A percentile compares a stretch with the other conserved stretches of the same genome.
Conservation (phyloP, 2,888 invertebrate genomes). For the Tinea pellionella region DNA sequence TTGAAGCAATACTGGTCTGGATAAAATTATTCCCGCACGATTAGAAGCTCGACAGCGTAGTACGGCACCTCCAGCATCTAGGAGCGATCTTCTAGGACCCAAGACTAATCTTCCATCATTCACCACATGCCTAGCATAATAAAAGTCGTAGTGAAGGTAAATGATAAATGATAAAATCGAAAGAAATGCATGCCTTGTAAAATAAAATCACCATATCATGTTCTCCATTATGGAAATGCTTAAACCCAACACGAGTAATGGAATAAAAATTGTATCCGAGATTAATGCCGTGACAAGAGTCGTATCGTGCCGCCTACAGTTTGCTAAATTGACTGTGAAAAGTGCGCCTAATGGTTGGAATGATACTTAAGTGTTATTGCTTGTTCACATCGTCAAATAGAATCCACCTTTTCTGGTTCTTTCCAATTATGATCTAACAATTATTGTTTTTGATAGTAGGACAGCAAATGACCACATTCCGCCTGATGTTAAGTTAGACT, state of each 20-base stretch:
- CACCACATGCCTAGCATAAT: conserved; percentile 41
- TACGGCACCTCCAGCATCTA: conserved; percentile 48
- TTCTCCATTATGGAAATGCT: neutral
- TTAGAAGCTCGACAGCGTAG: conserved; percentile 55
- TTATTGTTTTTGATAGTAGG: too few species aligned
- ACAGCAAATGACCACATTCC: too few species aligned
- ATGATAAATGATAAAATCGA: neutral
- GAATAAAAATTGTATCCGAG: neutral
- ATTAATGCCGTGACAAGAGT: neutral
- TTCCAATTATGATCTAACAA: too few species aligned
- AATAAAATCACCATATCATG: neutral
- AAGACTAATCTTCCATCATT: conserved; percentile 51
- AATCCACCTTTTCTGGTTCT: neutral
- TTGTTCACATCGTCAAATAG: neutral
- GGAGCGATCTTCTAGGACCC: conserved; percentile 48
- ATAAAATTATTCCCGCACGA: conserved; percentile 47
- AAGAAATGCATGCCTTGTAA: neutral
- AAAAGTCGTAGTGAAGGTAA: neutral
- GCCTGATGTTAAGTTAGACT: too few species aligned
- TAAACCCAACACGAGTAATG: neutral
- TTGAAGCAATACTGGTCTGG: conserved; percentile 51
- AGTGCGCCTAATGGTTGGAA: neutral
- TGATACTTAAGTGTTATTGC: neutral
- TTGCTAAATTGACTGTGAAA: neutral
- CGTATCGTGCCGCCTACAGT: neutral